A percentile compares a stretch with the other conserved stretches of the same genome.
phyloP scores from a whole-genome alignment of 2,113 vertebrate genomes.

The Cephalopterus ornatus region DNA sequence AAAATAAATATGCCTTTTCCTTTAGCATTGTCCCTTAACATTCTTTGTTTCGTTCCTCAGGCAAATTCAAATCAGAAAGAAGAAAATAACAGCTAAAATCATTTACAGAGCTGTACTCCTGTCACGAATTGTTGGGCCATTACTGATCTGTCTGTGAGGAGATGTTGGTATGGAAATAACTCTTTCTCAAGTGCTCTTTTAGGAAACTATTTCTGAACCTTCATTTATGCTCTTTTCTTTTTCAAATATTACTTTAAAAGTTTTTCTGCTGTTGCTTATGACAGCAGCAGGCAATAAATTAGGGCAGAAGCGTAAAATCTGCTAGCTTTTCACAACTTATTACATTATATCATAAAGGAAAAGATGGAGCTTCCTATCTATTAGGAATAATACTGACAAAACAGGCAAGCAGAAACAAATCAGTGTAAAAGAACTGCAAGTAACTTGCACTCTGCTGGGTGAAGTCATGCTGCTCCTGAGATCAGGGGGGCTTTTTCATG shows the following conservation, averaged over 20 bases:
- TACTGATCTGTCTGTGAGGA: not conserved
- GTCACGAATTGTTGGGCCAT: not conserved
- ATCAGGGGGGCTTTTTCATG: not conserved
- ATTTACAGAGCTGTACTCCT: not conserved
- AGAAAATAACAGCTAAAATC: not conserved
- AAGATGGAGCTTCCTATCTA: not conserved
- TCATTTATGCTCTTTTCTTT: not conserved
- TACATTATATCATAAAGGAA: not conserved
- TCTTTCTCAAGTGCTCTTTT: not conserved
- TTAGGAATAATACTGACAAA: not conserved
- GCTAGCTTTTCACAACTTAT: not conserved
- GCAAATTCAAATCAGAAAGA: not conserved
- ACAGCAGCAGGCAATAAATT: not conserved
- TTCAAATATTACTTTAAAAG: not conserved
- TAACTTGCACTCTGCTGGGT: not conserved
- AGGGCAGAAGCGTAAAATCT: not conserved
- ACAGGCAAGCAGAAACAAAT: not conserved
- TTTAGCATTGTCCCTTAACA: not conserved
- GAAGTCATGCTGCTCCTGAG: not conserved
- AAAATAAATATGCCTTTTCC: not conserved
- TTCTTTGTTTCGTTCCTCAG: not conserved
- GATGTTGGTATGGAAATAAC: not conserved
- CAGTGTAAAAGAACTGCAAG: not conserved
- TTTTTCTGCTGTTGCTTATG: not conserved
- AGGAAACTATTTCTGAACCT: not conserved